A percentile compares a stretch with the other conserved stretches of the same genome.
Evolutionary conservation across 2,888 invertebrate genomes (phyloP).

Genomic region (Eupithecia dodoneata): DNA sequence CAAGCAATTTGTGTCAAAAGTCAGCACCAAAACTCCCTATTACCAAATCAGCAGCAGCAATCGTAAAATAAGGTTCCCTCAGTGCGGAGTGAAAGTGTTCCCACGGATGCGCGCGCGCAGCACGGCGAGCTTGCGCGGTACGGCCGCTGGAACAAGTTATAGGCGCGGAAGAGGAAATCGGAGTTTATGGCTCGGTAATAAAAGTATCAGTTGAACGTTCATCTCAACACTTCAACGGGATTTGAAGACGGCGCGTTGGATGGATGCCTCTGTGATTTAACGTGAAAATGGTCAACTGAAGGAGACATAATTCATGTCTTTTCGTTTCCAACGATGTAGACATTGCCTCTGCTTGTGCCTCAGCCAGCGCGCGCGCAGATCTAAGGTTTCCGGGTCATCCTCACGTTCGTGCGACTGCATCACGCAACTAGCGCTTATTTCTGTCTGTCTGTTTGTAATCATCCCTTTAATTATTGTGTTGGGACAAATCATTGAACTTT

Average conservation of each 20-base stretch:
- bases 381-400: slow-evolving; percentile 56
- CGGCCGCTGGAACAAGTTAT: slow-evolving; percentile 22
- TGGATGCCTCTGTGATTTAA: not conserved
- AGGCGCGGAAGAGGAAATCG: slow-evolving; percentile 19
- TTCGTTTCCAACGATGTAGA: not conserved
- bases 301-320: not conserved
- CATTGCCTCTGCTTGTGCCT: slow-evolving; percentile 17
- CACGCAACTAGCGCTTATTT: slow-evolving; percentile 47
- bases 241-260: not conserved
- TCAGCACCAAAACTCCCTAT: slow-evolving; percentile 4
- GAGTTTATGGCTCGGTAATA: not conserved
- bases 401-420: slow-evolving; percentile 48
- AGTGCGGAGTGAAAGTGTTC: slow-evolving; percentile 71
- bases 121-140: not conserved
- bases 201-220: slow-evolving; percentile 1
- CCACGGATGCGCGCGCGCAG: slow-evolving; percentile 61
- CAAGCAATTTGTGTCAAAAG: not conserved
- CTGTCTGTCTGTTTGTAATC: slow-evolving; percentile 10
- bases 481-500: not conserved
- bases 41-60: slow-evolving; percentile 40
- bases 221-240: not conserved
- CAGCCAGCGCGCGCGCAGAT: slow-evolving; percentile 38
- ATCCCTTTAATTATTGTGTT: not conserved
- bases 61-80: slow-evolving; percentile 41
- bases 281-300: not conserved